Base-by-base conservation (phyloP, 2,797 vertebrate genomes). In the Sebastes flavidus region DNA sequence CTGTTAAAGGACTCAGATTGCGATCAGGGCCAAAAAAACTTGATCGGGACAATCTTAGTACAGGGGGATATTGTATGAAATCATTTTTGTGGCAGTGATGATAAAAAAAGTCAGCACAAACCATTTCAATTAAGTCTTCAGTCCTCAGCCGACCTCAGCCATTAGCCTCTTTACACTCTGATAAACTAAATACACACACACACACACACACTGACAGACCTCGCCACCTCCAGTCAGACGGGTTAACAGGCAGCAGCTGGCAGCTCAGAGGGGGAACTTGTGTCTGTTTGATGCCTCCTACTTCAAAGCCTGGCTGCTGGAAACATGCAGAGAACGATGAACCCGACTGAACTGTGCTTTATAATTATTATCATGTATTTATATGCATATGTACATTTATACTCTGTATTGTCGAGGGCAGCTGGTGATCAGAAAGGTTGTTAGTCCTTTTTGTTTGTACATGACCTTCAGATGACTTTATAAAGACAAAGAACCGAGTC, bases 211-310 rank as follows among this genome's bases (percentile, higher is more conserved):
- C 32, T 20, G 16, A 49, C 46, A 49, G 16, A 49, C 46, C 24
- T 6, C 20, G 0, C 20, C 72, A 32, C 55, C 63, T 78, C 27
- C 58, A 72, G 46, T 72, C 74, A 55, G 42, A 65, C 27, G 46
- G 68, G 68, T 61, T 75, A 72, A 65, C 42, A n/a, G 49, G 32
- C 60, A 65, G 66, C 71, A 52, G 42, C 69, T 67, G 70, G 27
- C 38, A 20, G 55, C 59, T 29, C 46, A 14, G 42, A 2, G 54
- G n/a, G 42, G 13, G 1, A 8, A 67, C 49, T 56, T 10, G 29
- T n/a, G 70, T 77, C 72, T 63, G 46, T 63, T 78, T 71, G 36
- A 71, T 68, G 65, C 36, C 49, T 68, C 81, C 66, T 20, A n/a
- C 65, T 72, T 75, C 71, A 72, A 49, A 77, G 70, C 77, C 12